Evolutionary conservation across 2,888 invertebrate species (phyloP), one percentile per base, ranked within the genome.

Genomic region (Dascillus cervinus): DNA sequence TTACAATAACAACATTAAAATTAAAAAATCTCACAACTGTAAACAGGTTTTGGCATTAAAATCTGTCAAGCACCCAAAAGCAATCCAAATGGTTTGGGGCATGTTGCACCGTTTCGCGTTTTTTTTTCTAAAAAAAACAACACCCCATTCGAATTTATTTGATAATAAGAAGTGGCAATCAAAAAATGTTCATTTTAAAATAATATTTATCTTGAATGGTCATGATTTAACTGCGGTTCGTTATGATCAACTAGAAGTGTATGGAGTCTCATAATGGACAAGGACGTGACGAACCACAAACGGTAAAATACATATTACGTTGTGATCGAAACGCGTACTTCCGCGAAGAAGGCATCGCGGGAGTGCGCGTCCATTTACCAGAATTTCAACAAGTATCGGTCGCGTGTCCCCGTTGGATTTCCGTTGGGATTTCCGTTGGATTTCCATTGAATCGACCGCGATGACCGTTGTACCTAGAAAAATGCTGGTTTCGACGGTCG

Each of bases 1-100:
- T 61, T 62, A 60, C 60, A 61, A 60, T 62, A 63, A 62, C 62
- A 63, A 62, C 60, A 60, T 62, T 60, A 50, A 60, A 17, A 61
- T 58, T 62, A 47, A 58, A 61, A 60, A 58, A 40, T 43, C 41
- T 45, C 35, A 39, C 43, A 41, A 41, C 35, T 37, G 38, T 43
- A 44, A 46, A 46, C 41, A 46, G 42, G 43, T 46, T 58, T 60
- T 56, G 56, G 56, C 58, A 56, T 17, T 58, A 54, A 52, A 50
- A 39, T 46, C 44, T 47, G 42, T 39, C 43, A 37, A 42, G 41
- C 42, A 41, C 46, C 45, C 44, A 45, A 43, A 17, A 37, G 39
- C 40, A 43, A 40, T 35, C 39, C n/a, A n/a, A 43, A 39, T 37
- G 41, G 41, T 39, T 34, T 40, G 39, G 39, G 38, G 41, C 36